Evolutionary conservation across 1,140 invertebrate genomes (phyloP).

Genomic region (Drosophila tsacasi): DNA sequence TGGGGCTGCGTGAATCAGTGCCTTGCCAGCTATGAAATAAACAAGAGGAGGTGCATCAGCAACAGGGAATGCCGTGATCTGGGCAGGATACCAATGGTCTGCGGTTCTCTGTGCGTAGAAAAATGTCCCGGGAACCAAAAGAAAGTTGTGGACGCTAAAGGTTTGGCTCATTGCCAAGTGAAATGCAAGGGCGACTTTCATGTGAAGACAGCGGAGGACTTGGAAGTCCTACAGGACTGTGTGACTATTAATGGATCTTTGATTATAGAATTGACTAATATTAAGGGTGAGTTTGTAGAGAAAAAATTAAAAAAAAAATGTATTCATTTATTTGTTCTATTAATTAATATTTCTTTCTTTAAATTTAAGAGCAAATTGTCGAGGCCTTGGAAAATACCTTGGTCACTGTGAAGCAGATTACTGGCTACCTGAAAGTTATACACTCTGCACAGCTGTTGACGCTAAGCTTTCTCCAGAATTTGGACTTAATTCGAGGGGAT

Average conservation of each 20-base stretch:
- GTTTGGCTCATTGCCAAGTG: constrained; percentile 44
- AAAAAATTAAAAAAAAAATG: not conserved
- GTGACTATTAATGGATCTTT: constrained; percentile 71
- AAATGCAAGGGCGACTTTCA: constrained; percentile 63
- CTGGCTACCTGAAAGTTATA: constrained; percentile 91
- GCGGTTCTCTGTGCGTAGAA: constrained; percentile 53
- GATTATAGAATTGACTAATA: constrained; percentile 63
- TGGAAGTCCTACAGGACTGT: constrained; percentile 61
- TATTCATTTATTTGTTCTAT: not conserved
- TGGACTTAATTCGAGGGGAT: constrained; percentile 67
- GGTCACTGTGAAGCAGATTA: constrained; percentile 91
- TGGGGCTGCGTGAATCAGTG: constrained; percentile 63
- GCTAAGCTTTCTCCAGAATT: constrained; percentile 90
- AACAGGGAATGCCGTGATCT: constrained; percentile 52
- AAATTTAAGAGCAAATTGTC: constrained; percentile 61
- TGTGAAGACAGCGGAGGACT: constrained; percentile 45
- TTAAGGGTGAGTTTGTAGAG: constrained; percentile 53
- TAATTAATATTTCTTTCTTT: not conserved
- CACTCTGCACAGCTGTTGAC: constrained; percentile 92
- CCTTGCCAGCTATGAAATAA: constrained; percentile 52
- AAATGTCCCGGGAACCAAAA: constrained; percentile 67
- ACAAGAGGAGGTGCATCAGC: constrained; percentile 58
- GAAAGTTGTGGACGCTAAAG: constrained; percentile 31
- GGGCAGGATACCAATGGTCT: constrained; percentile 50
- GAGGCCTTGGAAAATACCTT: constrained; percentile 89